phyloP scores from a whole-genome alignment of 2,888 invertebrate genomes.

The Eupithecia dodoneata region DNA sequence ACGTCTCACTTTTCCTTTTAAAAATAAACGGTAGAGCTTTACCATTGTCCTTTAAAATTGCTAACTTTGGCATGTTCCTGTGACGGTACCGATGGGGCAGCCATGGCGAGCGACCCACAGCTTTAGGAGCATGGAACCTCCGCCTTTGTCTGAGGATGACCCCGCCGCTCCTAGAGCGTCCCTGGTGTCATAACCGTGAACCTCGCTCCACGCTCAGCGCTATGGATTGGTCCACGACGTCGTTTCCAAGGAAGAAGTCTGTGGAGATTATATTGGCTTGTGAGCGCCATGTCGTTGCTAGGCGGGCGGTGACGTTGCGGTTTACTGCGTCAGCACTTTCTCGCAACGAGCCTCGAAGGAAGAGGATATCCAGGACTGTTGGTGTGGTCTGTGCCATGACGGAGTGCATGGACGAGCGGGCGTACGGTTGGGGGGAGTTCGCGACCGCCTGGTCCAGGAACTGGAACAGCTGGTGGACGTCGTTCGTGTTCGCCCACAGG shows the following conservation, averaged over 20 bases:
- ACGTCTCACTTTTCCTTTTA: slow-evolving; percentile 63
- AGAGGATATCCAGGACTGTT: slow-evolving; percentile 85
- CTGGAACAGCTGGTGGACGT: slow-evolving; percentile 64
- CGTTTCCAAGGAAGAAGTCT: slow-evolving; percentile 89
- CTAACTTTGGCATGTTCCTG: slow-evolving; percentile 31
- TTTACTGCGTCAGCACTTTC: slow-evolving; percentile 87
- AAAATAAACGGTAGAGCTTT: slow-evolving; percentile 38
- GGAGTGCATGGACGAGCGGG: slow-evolving; percentile 83
- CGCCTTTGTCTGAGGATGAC: slow-evolving; percentile 54
- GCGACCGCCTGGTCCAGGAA: slow-evolving; percentile 74
- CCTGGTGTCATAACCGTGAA: slow-evolving; percentile 72
- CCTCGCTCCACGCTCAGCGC: slow-evolving; percentile 76
- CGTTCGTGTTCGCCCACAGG: slow-evolving; percentile 86
- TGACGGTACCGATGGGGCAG: slow-evolving; percentile 55
- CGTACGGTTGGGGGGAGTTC: slow-evolving; percentile 68
- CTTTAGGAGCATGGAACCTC: slow-evolving; percentile 29
- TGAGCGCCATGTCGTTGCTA: slow-evolving; percentile 86
- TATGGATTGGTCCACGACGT: slow-evolving; percentile 87
- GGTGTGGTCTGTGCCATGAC: slow-evolving; percentile 91
- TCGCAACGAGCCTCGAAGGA: slow-evolving; percentile 85
- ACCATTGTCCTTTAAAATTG: slow-evolving; percentile 21
- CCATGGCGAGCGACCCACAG: slow-evolving; percentile 62
- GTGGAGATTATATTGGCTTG: slow-evolving; percentile 89
- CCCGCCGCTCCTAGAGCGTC: slow-evolving; percentile 65
- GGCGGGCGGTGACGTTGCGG: slow-evolving; percentile 87